phyloP scores from a whole-genome alignment of 2,797 vertebrate genomes.

The Dryobates pubescens region DNA sequence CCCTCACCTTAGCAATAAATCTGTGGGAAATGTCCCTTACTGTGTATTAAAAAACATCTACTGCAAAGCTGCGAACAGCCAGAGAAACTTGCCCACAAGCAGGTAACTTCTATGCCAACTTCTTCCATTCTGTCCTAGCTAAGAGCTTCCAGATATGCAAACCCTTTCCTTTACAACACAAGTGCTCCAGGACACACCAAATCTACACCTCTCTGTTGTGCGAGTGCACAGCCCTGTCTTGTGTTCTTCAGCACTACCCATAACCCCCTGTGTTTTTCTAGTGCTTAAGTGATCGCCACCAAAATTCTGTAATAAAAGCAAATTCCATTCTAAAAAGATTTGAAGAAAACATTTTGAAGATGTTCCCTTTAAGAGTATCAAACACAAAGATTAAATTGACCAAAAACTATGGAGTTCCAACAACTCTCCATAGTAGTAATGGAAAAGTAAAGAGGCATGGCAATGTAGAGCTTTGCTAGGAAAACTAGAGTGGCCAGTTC shows the following conservation, averaged over 20 bases:
- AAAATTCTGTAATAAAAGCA: neutral
- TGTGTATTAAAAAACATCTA: neutral
- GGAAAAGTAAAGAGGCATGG: neutral
- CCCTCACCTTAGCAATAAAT: neutral
- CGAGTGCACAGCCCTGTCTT: neutral
- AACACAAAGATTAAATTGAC: neutral
- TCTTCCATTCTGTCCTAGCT: neutral
- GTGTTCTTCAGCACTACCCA: neutral
- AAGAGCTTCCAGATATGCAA: neutral
- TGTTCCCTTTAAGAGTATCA: neutral
- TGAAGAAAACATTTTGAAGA: neutral
- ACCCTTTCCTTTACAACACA: neutral
- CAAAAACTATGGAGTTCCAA: neutral
- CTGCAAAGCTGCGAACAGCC: neutral
- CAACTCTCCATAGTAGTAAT: neutral
- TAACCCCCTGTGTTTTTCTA: neutral
- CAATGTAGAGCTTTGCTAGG: neutral
- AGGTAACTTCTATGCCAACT: neutral
- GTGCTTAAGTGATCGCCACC: neutral
- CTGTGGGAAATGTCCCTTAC: neutral
- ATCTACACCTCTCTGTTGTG: neutral
- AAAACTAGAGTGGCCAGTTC: neutral
- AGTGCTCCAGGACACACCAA: neutral
- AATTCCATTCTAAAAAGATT: neutral
- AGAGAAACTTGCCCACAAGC: neutral